phyloP scores from a whole-genome alignment of 2,797 vertebrate genomes.

The Poliocrania exsul region DNA sequence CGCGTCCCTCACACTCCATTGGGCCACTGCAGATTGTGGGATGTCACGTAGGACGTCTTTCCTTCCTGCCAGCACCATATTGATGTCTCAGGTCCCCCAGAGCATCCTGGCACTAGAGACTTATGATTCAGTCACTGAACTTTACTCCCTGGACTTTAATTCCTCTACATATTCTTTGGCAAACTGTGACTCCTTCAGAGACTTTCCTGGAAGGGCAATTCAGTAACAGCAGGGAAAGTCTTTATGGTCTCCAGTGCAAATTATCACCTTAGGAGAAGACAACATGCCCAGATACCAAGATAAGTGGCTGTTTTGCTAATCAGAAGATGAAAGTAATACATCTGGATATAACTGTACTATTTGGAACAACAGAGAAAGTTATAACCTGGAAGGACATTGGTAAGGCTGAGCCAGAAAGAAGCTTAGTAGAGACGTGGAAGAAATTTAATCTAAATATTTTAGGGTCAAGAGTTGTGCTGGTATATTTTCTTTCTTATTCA shows the following conservation, averaged over 20 bases:
- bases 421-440: neutral
- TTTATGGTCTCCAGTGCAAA: neutral
- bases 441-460: neutral
- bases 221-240: neutral
- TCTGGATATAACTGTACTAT: neutral
- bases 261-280: neutral
- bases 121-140: neutral
- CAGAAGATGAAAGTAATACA: neutral
- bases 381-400: neutral
- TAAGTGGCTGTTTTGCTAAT: neutral
- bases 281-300: neutral
- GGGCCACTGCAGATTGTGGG: neutral
- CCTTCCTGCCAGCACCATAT: neutral
- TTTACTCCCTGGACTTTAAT: neutral
- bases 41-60: neutral
- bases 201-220: neutral
- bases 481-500: neutral
- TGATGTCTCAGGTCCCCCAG: neutral
- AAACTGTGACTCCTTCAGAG: accelerated
- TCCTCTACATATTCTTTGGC: neutral
- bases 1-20: accelerated
- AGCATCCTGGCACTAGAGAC: neutral
- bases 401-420: neutral
- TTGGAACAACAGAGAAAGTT: neutral
- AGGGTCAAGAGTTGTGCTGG: neutral